Evolutionary conservation across 2,888 invertebrate genomes (phyloP), one percentile per base, ranked within the genome.

Genomic region (Brachylomia viminalis): DNA sequence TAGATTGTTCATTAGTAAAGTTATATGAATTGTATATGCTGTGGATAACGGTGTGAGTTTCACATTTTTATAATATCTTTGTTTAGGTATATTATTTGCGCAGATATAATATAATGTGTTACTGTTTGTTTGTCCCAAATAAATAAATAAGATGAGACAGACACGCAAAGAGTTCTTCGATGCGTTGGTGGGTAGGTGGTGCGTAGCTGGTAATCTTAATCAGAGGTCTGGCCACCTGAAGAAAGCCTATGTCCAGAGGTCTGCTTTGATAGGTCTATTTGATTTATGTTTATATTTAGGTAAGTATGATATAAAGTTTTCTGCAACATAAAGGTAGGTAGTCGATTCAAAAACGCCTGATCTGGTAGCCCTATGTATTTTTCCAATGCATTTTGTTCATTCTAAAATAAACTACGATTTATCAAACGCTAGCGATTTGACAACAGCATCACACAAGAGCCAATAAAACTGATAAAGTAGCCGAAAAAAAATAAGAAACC

Each of bases 401-500:
- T 27, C 15, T 27, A 56, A 13, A 15, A 17, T 17, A 30, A 30
- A n/a, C 11, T 15, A 42, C 7, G 20, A 7, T 49, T 42, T 49
- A 11, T 42, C 20, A 27, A 27, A 52, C 7, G n/a, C n/a, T n/a
- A n/a, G n/a, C n/a, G n/a, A n/a, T n/a, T n/a, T n/a, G n/a, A 45
- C 42, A 68, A 52, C 23, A 17, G 27, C 58, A 45, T 5, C 13
- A 27, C 23, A 59, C 17, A 27, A 56, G 33, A 47, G n/a, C 59
- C 45, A 65, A 65, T 54, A 47, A 52, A 23, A 75, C 47, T 38
- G 30, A 52, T 54, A 30, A 30, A 67, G 20, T 7, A 54, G 15
- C 27, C 33, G 42, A 20, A 54, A 62, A 62, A 58, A 69, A 59
- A 33, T 56, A 65, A 66, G 62, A 11, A 61, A 42, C 13, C 23